Percentiles rank a stretch among this genome's conserved stretches.
Evolutionary conservation across 2,888 invertebrate genomes (phyloP).

Genomic region (Ectemnius lituratus): DNA sequence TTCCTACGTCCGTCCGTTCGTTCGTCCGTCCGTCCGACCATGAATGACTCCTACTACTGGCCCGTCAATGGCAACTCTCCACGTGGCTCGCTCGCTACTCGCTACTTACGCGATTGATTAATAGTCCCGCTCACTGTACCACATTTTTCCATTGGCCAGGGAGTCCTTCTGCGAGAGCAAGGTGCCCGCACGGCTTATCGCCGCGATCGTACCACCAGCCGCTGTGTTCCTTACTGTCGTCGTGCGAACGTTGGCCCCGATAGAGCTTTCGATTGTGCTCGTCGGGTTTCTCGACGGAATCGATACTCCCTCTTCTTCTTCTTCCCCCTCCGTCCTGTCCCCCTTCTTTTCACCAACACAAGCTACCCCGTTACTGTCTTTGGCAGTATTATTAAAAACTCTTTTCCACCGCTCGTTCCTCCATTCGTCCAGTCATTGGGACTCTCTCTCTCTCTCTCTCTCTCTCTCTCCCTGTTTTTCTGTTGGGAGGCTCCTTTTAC

Average conservation of each 20-base stretch:
- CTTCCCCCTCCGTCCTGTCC: neutral
- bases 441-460: neutral
- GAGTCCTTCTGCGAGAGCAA: slow-evolving; percentile 3
- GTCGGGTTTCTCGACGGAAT: neutral
- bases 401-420: neutral
- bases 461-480: neutral
- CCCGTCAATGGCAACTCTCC: slow-evolving; percentile 40
- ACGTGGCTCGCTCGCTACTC: slow-evolving; percentile 22
- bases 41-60: slow-evolving; percentile 59
- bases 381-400: neutral
- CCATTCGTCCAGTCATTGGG: neutral
- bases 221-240: neutral
- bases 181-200: neutral
- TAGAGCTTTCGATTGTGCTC: slow-evolving; percentile 4
- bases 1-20: slow-evolving; percentile 24
- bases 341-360: neutral
- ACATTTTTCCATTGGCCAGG: neutral
- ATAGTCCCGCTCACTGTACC: slow-evolving; percentile 9
- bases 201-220: neutral
- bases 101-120: slow-evolving; percentile 20
- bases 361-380: neutral
- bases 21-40: slow-evolving; percentile 49
- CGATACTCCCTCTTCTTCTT: neutral
- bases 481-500: neutral
- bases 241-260: slow-evolving; percentile 4